These are phyloP conservation scores for Galleria mellonella DNA, from an alignment of 1,140 invertebrate genomes.

Conservation along the genomic window DNA sequence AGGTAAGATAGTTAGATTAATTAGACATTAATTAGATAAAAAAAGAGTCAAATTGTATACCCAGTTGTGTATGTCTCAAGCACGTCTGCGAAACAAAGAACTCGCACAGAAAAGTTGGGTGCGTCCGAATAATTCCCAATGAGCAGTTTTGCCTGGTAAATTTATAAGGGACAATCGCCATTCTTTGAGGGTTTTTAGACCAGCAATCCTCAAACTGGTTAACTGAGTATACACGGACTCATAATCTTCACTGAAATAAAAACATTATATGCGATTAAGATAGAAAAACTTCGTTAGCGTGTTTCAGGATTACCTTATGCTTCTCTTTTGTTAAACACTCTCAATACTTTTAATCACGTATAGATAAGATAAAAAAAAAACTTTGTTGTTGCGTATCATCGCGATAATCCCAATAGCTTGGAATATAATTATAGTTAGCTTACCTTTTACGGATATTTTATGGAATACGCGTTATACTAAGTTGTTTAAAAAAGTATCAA, in stretches of 20 bases:
- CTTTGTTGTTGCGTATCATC: no score
- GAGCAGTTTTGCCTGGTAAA: neutral
- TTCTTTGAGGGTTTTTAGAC: conserved; percentile 8
- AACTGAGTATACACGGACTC: conserved; percentile 35
- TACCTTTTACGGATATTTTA: no score
- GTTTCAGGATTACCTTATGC: conserved; percentile 13
- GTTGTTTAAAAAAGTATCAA: no score
- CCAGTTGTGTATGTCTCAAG: conserved; percentile 10
- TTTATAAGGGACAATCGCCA: neutral
- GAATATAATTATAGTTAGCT: no score
- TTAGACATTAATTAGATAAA: no score
- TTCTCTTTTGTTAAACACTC: no score
- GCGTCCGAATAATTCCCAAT: neutral
- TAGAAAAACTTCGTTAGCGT: conserved; percentile 21
- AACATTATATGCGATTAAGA: neutral
- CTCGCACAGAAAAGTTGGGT: neutral
- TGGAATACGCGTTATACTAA: no score
- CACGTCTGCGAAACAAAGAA: neutral
- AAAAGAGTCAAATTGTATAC: conserved; percentile 25
- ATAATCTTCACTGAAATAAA: neutral
- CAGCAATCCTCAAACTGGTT: conserved; percentile 17
- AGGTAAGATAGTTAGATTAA: no score
- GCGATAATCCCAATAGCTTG: no score
- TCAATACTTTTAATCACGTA: no score
- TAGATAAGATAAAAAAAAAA: no score